Percentiles rank a stretch among this genome's conserved stretches.
phyloP scores from a whole-genome alignment of 2,797 vertebrate species.

The Carcharodon carcharias region DNA sequence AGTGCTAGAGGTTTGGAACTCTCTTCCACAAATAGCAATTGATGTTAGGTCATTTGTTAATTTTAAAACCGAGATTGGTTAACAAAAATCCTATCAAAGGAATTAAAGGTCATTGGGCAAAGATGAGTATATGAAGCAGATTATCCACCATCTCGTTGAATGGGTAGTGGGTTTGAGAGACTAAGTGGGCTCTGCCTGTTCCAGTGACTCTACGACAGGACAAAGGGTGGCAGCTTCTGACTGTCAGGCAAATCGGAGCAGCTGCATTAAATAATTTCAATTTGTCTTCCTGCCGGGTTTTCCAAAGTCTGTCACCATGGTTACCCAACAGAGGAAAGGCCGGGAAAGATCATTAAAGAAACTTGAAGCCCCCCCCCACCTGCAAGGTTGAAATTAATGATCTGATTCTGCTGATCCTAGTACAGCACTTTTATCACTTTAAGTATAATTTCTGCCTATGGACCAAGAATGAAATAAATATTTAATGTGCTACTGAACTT shows the following conservation, averaged over 20 bases:
- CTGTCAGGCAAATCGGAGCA: neutral
- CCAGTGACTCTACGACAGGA: too few species aligned
- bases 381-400: neutral
- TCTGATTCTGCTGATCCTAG: neutral
- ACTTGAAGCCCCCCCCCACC: neutral
- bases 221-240: neutral
- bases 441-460: neutral
- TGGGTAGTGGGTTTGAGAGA: too few species aligned
- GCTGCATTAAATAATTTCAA: neutral
- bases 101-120: neutral
- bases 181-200: neutral
- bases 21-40: neutral
- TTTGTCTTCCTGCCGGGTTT: neutral
- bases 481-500: neutral
- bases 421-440: neutral
- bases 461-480: neutral
- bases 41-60: neutral
- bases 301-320: neutral
- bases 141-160: too few species aligned
- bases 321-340: neutral
- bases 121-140: too few species aligned
- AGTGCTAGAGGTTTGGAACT: too few species aligned
- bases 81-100: neutral
- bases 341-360: neutral
- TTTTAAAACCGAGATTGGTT: neutral